Conservation (phyloP, 2,797 vertebrate genomes). For the Cetoscarus ocellatus region DNA sequence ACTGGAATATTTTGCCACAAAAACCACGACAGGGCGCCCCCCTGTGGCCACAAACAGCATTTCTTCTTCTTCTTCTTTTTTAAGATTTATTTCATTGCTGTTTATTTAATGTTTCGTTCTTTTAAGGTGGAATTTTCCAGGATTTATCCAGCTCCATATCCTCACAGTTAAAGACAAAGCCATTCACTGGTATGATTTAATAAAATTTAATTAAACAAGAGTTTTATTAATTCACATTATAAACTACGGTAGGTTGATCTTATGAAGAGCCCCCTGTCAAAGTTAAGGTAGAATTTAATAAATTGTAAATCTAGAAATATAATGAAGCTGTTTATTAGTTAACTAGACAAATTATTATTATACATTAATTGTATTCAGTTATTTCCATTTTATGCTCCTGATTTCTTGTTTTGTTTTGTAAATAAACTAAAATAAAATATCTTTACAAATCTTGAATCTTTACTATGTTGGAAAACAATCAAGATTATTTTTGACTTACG, state of each 20-base stretch:
- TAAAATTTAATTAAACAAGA: no score
- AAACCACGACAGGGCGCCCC: background rate
- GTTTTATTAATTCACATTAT: no score
- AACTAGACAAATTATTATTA: background rate
- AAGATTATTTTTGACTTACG: no score
- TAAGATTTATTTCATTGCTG: background rate
- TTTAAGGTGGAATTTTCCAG: conserved; percentile 5
- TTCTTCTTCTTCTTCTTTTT: no score
- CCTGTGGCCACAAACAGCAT: background rate
- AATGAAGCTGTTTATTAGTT: background rate
- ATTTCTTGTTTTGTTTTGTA: background rate
- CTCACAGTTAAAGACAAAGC: no score
- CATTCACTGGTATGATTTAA: no score
- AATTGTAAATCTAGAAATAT: no score
- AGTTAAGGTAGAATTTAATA: no score
- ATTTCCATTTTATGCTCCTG: no score
- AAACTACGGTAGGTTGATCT: no score
- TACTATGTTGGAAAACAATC: background rate
- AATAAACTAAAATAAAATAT: background rate
- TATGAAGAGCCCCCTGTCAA: no score
- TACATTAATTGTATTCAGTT: no score
- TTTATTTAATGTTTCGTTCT: background rate
- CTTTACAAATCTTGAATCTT: background rate
- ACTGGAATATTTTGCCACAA: background rate
- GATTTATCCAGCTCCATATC: background rate